Evolutionary conservation across 2,113 vertebrate species (phyloP).

Genomic region (Girardinichthys multiradiatus): DNA sequence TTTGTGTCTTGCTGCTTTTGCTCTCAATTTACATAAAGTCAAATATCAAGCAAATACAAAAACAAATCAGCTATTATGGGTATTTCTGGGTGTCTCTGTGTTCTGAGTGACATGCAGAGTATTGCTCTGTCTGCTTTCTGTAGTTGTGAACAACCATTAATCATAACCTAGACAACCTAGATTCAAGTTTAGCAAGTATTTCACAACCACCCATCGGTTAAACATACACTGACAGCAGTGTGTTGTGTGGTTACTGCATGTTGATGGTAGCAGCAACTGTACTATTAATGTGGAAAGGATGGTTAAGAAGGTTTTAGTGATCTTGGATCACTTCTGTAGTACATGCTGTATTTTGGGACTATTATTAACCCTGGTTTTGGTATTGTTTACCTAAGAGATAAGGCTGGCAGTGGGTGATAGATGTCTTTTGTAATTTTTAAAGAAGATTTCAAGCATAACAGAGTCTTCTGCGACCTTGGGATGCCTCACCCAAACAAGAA

Average conservation of each 20-base stretch:
- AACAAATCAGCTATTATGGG: neutral
- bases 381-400: too few species aligned
- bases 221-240: constrained; percentile 2
- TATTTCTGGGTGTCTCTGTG: neutral
- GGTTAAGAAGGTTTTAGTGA: too few species aligned
- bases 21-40: constrained; percentile 26
- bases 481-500: neutral
- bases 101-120: neutral
- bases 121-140: neutral
- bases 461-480: too few species aligned
- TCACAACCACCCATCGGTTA: neutral
- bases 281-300: too few species aligned
- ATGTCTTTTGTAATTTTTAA: neutral
- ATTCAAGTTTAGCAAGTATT: neutral
- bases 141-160: neutral
- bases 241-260: neutral
- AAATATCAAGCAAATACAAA: constrained; percentile 4
- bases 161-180: constrained; percentile 32
- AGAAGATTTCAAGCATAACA: neutral
- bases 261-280: neutral
- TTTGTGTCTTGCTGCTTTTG: accelerated
- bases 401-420: neutral
- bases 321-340: too few species aligned
- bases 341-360: too few species aligned
- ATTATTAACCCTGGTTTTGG: too few species aligned